Percentiles rank a stretch among this genome's conserved stretches.
These are phyloP conservation scores for Syngnathus floridae DNA, from an alignment of 2,113 vertebrate species.

Conservation along the genomic window DNA sequence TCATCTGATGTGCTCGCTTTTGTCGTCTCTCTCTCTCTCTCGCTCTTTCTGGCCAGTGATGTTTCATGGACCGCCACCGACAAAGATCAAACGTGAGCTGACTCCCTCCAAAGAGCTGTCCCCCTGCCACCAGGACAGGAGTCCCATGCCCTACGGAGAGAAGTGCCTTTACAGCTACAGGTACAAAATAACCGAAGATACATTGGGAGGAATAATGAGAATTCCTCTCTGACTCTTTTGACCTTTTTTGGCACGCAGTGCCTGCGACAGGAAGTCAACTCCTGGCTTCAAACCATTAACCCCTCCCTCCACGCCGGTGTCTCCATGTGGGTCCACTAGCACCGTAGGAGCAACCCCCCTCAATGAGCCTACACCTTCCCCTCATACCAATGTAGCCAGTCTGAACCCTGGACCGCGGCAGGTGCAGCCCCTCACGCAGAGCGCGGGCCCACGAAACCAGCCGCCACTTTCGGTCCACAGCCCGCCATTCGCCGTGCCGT, in stretches of 20 bases:
- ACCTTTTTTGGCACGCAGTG: slow-evolving; percentile 68
- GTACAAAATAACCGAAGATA: slow-evolving; percentile 51
- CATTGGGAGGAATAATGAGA: neutral
- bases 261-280: slow-evolving; percentile 89
- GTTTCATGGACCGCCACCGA: slow-evolving; percentile 87
- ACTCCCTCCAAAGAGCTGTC: slow-evolving; percentile 84
- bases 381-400: slow-evolving; percentile 58
- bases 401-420: slow-evolving; percentile 23
- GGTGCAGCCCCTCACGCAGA: slow-evolving; percentile 38
- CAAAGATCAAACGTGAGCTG: slow-evolving; percentile 93
- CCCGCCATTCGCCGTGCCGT: slow-evolving; percentile 81
- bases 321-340: slow-evolving; percentile 67
- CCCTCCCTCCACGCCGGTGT: slow-evolving; percentile 81
- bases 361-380: slow-evolving; percentile 58
- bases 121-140: slow-evolving; percentile 84
- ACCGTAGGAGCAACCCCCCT: slow-evolving; percentile 45
- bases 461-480: slow-evolving; percentile 56
- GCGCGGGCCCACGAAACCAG: slow-evolving; percentile 51
- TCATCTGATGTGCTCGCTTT: slow-evolving; percentile 33
- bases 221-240: slow-evolving; percentile 5
- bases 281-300: slow-evolving; percentile 92
- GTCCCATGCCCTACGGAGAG: slow-evolving; percentile 85
- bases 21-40: neutral
- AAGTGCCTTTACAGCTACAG: slow-evolving; percentile 99
- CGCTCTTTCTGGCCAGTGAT: slow-evolving; percentile 73